Base-by-base conservation (phyloP, 2,888 invertebrate species). In the Athetis lepigone region DNA sequence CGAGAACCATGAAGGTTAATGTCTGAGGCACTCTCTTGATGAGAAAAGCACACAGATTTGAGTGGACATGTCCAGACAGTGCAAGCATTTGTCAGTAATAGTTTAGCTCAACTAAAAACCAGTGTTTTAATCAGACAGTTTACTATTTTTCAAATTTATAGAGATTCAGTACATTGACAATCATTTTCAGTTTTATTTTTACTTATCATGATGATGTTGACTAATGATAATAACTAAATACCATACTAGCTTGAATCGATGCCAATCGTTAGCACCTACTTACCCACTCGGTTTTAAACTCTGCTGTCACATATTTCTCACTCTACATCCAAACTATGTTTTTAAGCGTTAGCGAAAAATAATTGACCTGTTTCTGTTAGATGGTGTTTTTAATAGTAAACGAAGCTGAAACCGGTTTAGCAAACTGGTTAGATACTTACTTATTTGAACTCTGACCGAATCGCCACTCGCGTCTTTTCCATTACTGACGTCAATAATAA, bases 361-460 rank as follows among this genome's bases (percentile, higher is more conserved):
- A 54, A 63, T 60, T 55, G 60, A 40, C 40, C 50, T 46, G 49
- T 71, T 75, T 58, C 36, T 55, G 39, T 45, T 36, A 75, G 57
- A 40, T 56, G 27, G 45, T 62, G 39, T 51, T 51, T 42, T 42
- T 54, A 66, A 46, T 54, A 60, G 37, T 51, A 60, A 16, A 36
- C 37, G 45, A 7, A 16, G 33, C 27, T 51, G 11, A 50, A 72
- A 75, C 77, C 9, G 9, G 74, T 77, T 75, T 75, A 8, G 13
- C 29, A 33, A 72, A 73, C 74, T 25, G 47, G 74, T 75, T 71
- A 18, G 27, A 13, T 9, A 29, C 25, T 25, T 54, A 40, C 16
- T 65, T 57, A 57, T 59, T 42, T 68, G 74, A 75, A 72, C 74
- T 75, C 68, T 77, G 74, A 77, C 74, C 74, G 39, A 42, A 62